Conservation (phyloP, 2,113 vertebrate genomes). For the Crotalus viridis region DNA sequence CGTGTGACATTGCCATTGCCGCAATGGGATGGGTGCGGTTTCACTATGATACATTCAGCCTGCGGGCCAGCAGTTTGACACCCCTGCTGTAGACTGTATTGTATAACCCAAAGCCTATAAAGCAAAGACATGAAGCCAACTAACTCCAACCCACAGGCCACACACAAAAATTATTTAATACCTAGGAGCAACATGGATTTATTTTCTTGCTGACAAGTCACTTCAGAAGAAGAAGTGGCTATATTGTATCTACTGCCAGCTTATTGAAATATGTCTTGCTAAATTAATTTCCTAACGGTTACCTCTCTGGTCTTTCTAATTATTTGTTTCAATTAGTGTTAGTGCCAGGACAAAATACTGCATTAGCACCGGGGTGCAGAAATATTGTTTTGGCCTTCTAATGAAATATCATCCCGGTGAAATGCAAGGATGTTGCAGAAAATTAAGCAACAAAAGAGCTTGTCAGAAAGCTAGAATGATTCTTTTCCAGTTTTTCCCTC, state of each 20-base stretch:
- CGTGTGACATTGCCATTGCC: too few relatives aligned
- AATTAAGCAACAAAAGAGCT: neutral
- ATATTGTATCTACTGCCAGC: constrained; percentile 12
- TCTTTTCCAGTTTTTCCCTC: neutral
- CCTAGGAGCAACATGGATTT: constrained; percentile 22
- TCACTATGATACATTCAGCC: too few relatives aligned
- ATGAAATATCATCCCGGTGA: neutral
- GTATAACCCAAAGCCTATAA: neutral
- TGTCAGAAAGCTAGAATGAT: neutral
- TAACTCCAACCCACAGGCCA: neutral
- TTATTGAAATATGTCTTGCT: neutral
- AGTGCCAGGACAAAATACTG: constrained; percentile 25
- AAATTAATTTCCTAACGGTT: constrained; percentile 37
- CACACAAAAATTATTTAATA: constrained; percentile 25
- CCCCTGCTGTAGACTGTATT: neutral
- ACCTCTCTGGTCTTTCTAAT: neutral
- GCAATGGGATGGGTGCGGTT: too few relatives aligned
- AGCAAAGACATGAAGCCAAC: neutral
- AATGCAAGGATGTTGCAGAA: neutral
- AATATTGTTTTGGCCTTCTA: neutral
- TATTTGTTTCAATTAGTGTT: constrained; percentile 35
- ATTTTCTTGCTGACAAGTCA: neutral
- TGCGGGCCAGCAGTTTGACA: too few relatives aligned
- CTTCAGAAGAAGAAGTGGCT: constrained; percentile 34
- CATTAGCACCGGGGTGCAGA: neutral